Evolutionary conservation across 2,797 vertebrate genomes (phyloP).

Genomic region (Falco biarmicus): DNA sequence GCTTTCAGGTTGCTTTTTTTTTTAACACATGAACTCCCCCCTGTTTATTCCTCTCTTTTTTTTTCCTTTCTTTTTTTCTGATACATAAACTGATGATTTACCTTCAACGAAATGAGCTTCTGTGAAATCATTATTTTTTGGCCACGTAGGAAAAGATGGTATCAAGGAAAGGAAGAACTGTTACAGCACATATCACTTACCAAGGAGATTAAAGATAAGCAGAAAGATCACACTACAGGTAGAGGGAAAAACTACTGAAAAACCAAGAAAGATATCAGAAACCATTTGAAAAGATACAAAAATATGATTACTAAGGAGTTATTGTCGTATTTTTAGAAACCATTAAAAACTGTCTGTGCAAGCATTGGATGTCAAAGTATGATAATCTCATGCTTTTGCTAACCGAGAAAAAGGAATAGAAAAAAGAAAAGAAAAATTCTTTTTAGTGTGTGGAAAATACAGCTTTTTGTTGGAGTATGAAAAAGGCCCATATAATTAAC

Average conservation of each 20-base stretch:
- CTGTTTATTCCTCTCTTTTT: not conserved
- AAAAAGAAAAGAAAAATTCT: not conserved
- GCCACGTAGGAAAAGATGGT: conserved; percentile 66
- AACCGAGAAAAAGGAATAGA: conserved; percentile 14
- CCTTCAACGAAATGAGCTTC: conserved; percentile 68
- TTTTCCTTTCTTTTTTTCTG: not conserved
- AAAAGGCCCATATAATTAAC: not conserved
- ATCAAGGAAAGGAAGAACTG: conserved; percentile 68
- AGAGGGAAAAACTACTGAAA: conserved; percentile 38
- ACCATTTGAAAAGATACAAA: not conserved
- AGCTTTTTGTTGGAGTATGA: not conserved
- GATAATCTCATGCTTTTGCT: not conserved
- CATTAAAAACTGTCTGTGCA: conserved; percentile 20
- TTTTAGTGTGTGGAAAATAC: conserved; percentile 19
- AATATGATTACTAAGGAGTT: conserved; percentile 3
- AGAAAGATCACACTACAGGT: conserved; percentile 64
- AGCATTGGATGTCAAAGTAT: not conserved
- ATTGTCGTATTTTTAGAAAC: conserved; percentile 26
- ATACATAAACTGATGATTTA: conserved; percentile 65
- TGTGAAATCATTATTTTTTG: conserved; percentile 72
- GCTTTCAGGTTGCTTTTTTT: conserved; percentile 39
- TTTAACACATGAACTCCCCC: not conserved
- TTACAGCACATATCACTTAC: conserved; percentile 71
- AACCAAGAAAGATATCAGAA: conserved; percentile 32
- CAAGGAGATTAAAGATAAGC: conserved; percentile 72